Evolutionary conservation across 1,140 invertebrate genomes (phyloP), one percentile per base, ranked within the genome.

Genomic region (Maconellicoccus hirsutus): DNA sequence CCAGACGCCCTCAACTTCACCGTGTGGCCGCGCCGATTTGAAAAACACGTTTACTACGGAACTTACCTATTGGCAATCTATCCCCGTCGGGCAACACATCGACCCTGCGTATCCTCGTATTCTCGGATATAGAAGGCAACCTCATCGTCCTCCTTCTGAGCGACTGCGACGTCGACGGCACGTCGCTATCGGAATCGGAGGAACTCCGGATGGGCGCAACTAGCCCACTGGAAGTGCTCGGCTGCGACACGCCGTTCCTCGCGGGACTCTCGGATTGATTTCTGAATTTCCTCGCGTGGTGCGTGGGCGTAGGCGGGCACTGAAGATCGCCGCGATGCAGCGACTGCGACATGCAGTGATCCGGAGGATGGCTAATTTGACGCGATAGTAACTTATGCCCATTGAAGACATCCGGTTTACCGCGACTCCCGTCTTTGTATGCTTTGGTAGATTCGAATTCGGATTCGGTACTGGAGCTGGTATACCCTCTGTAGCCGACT

Each of bases 271-370:
- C 70, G 79, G 78, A 59, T 74, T 69, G 69, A 74, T 77, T 38
- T 76, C 75, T 21, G 77, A 73, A 52, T 72, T 84, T 83, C 59
- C 87, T 82, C 8, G 89, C 88, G 76, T 89, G 89, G 79, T 92
- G 90, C 0, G 89, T 92, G 0, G 90, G 90, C 0, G 90, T 92
- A 0, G 90, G 90, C 7, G 88, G 90, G 77, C 90, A 93, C 71
- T 16, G 74, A 72, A 27, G 74, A 71, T 71, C 71, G 73, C 39
- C 42, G n/a, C 19, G 19, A 14, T 70, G 63, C n/a, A 61, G 63
- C n/a, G 59, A 71, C 66, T 69, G 66, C 21, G 70, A 29, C 7
- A 63, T 39, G 29, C 59, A 42, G 29, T 70, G 71, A 39, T 74
- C 73, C 1, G 75, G 75, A 10, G 75, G 75, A 70, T 76, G 75